phyloP scores from a whole-genome alignment of 2,113 vertebrate genomes.

The Gambusia holbrooki region DNA sequence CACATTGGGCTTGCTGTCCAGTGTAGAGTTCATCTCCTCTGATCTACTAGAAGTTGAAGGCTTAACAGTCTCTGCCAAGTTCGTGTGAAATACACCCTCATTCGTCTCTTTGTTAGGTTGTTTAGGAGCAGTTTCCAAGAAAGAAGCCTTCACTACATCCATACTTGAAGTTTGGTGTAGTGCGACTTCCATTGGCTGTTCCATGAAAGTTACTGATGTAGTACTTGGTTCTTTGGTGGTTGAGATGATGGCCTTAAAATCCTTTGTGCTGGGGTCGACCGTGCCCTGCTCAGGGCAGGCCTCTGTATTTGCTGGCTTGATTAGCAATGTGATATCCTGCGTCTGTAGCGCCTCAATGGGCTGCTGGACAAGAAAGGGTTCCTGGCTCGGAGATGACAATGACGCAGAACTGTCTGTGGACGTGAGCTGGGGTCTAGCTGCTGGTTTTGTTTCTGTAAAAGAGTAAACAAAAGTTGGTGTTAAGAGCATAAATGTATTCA shows the following conservation, averaged over 20 bases:
- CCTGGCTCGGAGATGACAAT: slow-evolving; percentile 49
- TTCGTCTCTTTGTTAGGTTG: slow-evolving; percentile 54
- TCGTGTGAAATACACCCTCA: slow-evolving; percentile 51
- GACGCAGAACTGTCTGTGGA: slow-evolving; percentile 49
- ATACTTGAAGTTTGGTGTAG: slow-evolving; percentile 60
- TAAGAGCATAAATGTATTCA: not conserved
- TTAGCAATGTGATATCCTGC: slow-evolving; percentile 66
- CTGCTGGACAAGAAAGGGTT: slow-evolving; percentile 48
- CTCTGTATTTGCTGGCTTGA: slow-evolving; percentile 74
- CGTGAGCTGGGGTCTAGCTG: slow-evolving; percentile 54
- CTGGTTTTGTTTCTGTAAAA: slow-evolving; percentile 66
- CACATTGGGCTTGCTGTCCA: slow-evolving; percentile 75
- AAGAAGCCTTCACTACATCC: slow-evolving; percentile 55
- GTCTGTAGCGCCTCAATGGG: slow-evolving; percentile 66
- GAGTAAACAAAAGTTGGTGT: not conserved
- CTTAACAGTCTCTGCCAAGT: slow-evolving; percentile 51
- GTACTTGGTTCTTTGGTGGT: slow-evolving; percentile 77
- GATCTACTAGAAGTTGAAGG: slow-evolving; percentile 37
- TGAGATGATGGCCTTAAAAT: slow-evolving; percentile 74
- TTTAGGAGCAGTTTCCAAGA: slow-evolving; percentile 63
- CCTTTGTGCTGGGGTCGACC: slow-evolving; percentile 71
- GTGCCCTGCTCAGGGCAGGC: slow-evolving; percentile 54
- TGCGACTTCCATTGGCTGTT: slow-evolving; percentile 68
- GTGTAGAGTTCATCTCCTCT: slow-evolving; percentile 74
- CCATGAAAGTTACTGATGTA: slow-evolving; percentile 60